Evolutionary conservation across 1,140 invertebrate species (phyloP).

Genomic region (Lerema accius): DNA sequence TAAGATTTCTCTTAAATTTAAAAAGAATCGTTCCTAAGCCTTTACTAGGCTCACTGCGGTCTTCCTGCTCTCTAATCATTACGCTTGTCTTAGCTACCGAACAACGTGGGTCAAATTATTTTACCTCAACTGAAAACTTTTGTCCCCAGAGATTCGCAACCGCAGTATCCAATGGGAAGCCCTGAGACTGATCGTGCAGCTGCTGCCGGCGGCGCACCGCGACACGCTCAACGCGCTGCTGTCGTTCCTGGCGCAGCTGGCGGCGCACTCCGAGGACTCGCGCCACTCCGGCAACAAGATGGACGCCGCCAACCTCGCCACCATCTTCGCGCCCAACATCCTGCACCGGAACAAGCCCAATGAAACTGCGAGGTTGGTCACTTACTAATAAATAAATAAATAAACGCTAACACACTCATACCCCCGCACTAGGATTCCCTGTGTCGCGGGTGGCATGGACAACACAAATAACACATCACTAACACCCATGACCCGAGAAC

Average conservation of each 20-base stretch:
- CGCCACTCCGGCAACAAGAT: conserved; percentile 94
- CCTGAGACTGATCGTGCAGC: conserved; percentile 91
- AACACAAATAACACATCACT: too few species aligned
- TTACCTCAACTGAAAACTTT: too few species aligned
- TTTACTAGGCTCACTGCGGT: too few species aligned
- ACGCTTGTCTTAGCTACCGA: too few species aligned
- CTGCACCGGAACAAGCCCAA: conserved; percentile 89
- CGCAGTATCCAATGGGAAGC: conserved; percentile 91
- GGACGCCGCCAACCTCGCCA: conserved; percentile 95
- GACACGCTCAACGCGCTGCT: conserved; percentile 94
- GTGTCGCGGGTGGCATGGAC: too few species aligned
- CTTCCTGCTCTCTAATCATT: too few species aligned
- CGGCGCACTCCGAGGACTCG: conserved; percentile 87
- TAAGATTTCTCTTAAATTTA: too few species aligned
- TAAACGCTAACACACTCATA: too few species aligned
- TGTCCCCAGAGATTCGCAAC: conserved; percentile 89
- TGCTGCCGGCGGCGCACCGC: conserved; percentile 92
- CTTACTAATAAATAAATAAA: not conserved
- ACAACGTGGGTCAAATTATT: too few species aligned
- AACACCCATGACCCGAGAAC: too few species aligned
- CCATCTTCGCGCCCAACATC: conserved; percentile 96
- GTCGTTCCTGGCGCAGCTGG: conserved; percentile 91
- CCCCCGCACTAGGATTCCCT: too few species aligned
- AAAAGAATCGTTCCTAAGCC: too few species aligned
- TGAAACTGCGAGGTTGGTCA: conserved; percentile 83